Conservation (phyloP, 2,888 invertebrate species). For the Parnassius smintheus region DNA sequence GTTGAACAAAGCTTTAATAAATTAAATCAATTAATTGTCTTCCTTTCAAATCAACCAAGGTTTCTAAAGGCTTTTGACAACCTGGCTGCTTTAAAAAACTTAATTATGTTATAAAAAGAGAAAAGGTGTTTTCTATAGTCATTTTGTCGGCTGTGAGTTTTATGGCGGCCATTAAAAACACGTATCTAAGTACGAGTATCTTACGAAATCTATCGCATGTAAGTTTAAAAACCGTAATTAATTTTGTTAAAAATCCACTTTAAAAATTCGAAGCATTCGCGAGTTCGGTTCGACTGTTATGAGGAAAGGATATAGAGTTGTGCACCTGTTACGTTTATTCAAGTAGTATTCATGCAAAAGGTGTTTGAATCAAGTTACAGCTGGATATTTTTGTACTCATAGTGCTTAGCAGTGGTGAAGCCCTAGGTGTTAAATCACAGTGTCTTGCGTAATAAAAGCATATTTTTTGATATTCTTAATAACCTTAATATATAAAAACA, state of each 20-base stretch:
- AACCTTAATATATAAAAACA: no score
- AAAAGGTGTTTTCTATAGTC: constrained; percentile 58
- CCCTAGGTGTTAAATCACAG: no score
- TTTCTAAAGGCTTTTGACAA: not conserved
- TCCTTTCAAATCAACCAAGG: constrained; percentile 33
- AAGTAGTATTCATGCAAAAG: no score
- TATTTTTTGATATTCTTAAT: no score
- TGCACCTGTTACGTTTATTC: no score
- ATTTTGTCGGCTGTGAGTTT: constrained; percentile 56
- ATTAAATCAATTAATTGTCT: not conserved
- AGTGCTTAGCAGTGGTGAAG: no score
- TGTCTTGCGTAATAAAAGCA: no score
- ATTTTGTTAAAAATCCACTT: constrained; percentile 60
- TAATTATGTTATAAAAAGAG: constrained; percentile 68
- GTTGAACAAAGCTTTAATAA: not conserved
- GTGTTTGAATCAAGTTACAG: no score
- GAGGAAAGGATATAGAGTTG: constrained; percentile 43
- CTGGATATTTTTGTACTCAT: no score
- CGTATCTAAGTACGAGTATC: constrained; percentile 66
- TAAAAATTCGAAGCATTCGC: constrained; percentile 65
- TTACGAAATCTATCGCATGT: constrained; percentile 60
- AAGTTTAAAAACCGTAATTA: constrained; percentile 59
- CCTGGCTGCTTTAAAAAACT: constrained; percentile 33
- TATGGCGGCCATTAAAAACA: constrained; percentile 60
- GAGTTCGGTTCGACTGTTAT: constrained; percentile 36